Percentiles rank a stretch among this genome's conserved stretches.
Evolutionary conservation across 2,113 vertebrate species (phyloP).

Genomic region (Onychostoma macrolepis): DNA sequence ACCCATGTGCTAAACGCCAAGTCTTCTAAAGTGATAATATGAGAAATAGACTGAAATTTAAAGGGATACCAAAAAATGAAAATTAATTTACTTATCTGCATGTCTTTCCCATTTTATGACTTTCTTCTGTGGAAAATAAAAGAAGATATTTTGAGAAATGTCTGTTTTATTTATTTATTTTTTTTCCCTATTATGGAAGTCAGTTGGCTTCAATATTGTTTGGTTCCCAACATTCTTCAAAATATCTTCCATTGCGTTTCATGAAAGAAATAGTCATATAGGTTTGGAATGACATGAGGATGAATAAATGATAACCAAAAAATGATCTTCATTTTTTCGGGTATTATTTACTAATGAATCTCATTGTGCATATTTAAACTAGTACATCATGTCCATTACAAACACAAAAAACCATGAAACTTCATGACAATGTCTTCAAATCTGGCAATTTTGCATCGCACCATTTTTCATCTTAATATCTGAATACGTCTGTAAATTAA

Average conservation of each 20-base stretch:
- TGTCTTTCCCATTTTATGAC: too few relatives aligned
- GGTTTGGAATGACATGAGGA: not conserved
- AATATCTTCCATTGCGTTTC: not conserved
- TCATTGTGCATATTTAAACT: not conserved
- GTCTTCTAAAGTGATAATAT: not conserved
- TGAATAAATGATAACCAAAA: not conserved
- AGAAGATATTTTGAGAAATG: not conserved
- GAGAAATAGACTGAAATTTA: not conserved
- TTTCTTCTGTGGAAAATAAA: not conserved
- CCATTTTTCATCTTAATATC: not conserved
- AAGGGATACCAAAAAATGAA: not conserved
- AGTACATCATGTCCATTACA: not conserved
- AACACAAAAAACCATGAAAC: not conserved
- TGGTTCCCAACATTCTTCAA: not conserved
- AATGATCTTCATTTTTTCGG: not conserved
- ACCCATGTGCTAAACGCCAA: not conserved
- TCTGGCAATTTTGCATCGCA: not conserved
- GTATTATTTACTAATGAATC: not conserved
- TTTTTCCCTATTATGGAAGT: not conserved
- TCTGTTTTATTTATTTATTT: not conserved
- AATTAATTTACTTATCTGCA: not conserved
- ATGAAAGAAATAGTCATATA: not conserved
- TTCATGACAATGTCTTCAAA: not conserved
- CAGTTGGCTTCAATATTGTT: not conserved
- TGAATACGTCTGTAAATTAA: not conserved